Evolutionary conservation across 1,140 invertebrate genomes (phyloP).

Genomic region (Bacillus rossius): DNA sequence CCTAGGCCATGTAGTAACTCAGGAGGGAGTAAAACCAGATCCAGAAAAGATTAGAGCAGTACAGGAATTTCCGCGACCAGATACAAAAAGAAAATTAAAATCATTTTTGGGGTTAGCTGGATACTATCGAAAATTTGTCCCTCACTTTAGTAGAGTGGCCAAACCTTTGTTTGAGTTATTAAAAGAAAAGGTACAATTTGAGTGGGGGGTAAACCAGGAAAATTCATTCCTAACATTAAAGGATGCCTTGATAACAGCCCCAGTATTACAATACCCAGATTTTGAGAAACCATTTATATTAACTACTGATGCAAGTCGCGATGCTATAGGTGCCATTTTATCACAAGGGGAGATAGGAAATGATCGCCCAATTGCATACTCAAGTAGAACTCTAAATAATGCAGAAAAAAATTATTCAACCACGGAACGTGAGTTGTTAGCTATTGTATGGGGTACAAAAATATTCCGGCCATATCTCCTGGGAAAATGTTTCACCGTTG

Average conservation of each 20-base stretch:
- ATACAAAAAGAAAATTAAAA: slow-evolving; percentile 21
- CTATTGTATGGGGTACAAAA: slow-evolving; percentile 19
- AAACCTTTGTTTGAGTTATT: slow-evolving; percentile 1
- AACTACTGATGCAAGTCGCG: slow-evolving; percentile 13
- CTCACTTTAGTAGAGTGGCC: not conserved
- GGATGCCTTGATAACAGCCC: slow-evolving; percentile 3
- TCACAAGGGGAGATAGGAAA: slow-evolving; percentile 7
- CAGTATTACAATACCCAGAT: slow-evolving; percentile 6
- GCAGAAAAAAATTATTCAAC: slow-evolving; percentile 27
- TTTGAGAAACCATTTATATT: slow-evolving; percentile 12
- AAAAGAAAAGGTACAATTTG: not conserved
- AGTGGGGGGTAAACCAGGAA: too few relatives aligned
- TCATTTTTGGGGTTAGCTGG: slow-evolving; percentile 26
- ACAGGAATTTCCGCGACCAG: slow-evolving; percentile 23
- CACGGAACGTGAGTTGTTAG: slow-evolving; percentile 34
- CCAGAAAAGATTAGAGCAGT: slow-evolving; percentile 23
- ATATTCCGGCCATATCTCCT: slow-evolving; percentile 32
- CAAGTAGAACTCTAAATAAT: slow-evolving; percentile 7
- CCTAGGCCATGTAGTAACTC: slow-evolving; percentile 27
- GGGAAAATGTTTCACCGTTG: slow-evolving; percentile 31
- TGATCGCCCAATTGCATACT: slow-evolving; percentile 10
- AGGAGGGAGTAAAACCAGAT: slow-evolving; percentile 24
- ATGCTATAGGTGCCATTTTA: slow-evolving; percentile 6
- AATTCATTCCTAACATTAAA: not conserved
- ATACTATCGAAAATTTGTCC: slow-evolving; percentile 16